phyloP scores from a whole-genome alignment of 35 echinoderm and acorn worm species.

The Ophioderma brevispina region DNA sequence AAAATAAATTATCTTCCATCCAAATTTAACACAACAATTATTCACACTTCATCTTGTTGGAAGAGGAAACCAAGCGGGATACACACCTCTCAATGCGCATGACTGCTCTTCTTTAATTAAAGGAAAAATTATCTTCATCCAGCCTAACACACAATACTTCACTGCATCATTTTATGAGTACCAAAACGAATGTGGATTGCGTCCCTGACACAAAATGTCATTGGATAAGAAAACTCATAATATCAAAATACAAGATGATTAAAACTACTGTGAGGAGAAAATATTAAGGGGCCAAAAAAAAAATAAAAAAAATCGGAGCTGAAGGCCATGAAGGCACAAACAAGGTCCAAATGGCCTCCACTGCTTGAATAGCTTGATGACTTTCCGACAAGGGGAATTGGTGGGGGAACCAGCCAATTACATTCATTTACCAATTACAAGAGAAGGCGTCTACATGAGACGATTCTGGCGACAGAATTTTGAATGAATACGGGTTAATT shows the following conservation, averaged over 20 bases:
- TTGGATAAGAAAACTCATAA: neutral
- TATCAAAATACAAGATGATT: neutral
- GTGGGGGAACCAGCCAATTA: slow-evolving; percentile 53
- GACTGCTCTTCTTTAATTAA: too few relatives aligned
- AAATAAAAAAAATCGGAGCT: too few relatives aligned
- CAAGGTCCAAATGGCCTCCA: slow-evolving; percentile 10
- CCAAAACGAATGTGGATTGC: too few relatives aligned
- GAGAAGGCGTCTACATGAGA: slow-evolving; percentile 13
- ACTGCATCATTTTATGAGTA: too few relatives aligned
- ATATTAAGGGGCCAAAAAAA: slow-evolving; percentile 7
- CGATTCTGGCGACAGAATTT: slow-evolving; percentile 29
- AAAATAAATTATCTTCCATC: too few relatives aligned
- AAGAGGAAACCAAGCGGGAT: too few relatives aligned
- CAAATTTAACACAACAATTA: too few relatives aligned
- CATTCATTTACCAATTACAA: slow-evolving; percentile 22
- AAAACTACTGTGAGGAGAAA: neutral
- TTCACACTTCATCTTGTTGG: too few relatives aligned
- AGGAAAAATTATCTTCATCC: too few relatives aligned
- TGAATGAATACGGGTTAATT: slow-evolving; percentile 8
- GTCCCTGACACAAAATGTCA: too few relatives aligned
- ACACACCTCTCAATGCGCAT: too few relatives aligned
- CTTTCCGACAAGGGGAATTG: neutral
- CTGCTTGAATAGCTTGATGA: neutral
- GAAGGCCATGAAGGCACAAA: slow-evolving; percentile 28
- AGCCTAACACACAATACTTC: too few relatives aligned